phyloP scores from a whole-genome alignment of 2,888 invertebrate genomes.

The Ophioninae sp. region DNA sequence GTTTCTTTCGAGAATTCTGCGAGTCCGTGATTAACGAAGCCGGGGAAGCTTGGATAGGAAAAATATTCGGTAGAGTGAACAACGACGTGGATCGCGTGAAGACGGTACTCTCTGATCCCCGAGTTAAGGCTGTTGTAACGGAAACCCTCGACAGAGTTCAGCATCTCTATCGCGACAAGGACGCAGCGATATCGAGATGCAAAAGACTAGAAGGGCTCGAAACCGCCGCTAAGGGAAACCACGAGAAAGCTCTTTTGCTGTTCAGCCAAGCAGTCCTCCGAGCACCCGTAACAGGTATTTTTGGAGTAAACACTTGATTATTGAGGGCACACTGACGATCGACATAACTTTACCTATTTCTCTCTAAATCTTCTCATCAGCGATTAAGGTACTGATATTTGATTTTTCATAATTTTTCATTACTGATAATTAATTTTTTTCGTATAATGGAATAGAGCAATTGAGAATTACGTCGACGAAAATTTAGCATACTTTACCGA shows the following conservation, averaged over 20 bases:
- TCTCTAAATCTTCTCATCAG: too few species aligned
- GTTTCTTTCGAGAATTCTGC: slow-evolving; percentile 88
- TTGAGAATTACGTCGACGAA: too few species aligned
- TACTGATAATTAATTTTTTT: too few species aligned
- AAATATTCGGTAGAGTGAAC: slow-evolving; percentile 83
- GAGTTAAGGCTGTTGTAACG: slow-evolving; percentile 81
- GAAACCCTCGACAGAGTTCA: slow-evolving; percentile 86
- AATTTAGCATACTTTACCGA: too few species aligned
- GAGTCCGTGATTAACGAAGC: slow-evolving; percentile 83
- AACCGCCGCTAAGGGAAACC: slow-evolving; percentile 82
- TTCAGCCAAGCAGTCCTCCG: slow-evolving; percentile 89
- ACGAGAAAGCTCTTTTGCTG: slow-evolving; percentile 84
- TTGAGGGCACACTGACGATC: not conserved
- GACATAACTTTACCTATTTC: too few species aligned
- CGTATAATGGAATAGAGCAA: too few species aligned
- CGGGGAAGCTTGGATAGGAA: slow-evolving; percentile 84
- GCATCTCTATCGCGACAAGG: slow-evolving; percentile 86
- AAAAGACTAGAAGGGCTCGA: slow-evolving; percentile 85
- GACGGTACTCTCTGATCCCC: slow-evolving; percentile 82
- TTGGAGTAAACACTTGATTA: not conserved
- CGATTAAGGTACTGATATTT: too few species aligned
- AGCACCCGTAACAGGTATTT: slow-evolving; percentile 85
- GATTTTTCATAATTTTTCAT: too few species aligned
- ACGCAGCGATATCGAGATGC: slow-evolving; percentile 84
- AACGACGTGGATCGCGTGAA: slow-evolving; percentile 84